These are phyloP conservation scores for Megaceryle maxima DNA, from an alignment of 2,113 vertebrate species.

Conservation along the genomic window DNA sequence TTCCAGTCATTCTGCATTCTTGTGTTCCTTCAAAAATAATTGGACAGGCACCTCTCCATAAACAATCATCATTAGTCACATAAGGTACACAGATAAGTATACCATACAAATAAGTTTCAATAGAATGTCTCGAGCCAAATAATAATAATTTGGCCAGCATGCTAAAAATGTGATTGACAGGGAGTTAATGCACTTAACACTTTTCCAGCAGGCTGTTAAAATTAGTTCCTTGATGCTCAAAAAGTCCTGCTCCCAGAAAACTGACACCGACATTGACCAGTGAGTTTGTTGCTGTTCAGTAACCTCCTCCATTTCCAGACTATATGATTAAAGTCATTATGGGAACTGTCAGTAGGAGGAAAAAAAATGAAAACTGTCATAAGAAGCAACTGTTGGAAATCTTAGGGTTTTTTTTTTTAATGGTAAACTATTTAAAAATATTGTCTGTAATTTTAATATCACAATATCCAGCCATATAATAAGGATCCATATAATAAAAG, in stretches of 20 bases:
- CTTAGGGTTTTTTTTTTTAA: slow-evolving; percentile 32
- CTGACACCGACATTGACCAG: slow-evolving; percentile 83
- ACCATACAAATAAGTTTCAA: slow-evolving; percentile 81
- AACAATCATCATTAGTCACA: slow-evolving; percentile 88
- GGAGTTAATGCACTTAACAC: slow-evolving; percentile 82
- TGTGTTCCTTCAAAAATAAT: slow-evolving; percentile 99
- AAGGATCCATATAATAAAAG: slow-evolving; percentile 32
- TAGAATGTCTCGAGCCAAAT: slow-evolving; percentile 77
- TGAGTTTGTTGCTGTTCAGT: slow-evolving; percentile 80
- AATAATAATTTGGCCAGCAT: slow-evolving; percentile 77
- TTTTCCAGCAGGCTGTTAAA: slow-evolving; percentile 78
- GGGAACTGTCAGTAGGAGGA: slow-evolving; percentile 76
- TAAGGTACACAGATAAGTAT: slow-evolving; percentile 78
- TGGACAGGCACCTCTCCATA: slow-evolving; percentile 95
- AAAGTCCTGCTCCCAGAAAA: slow-evolving; percentile 81
- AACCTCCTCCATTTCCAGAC: slow-evolving; percentile 76
- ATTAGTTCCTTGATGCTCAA: slow-evolving; percentile 78
- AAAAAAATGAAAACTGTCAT: slow-evolving; percentile 78
- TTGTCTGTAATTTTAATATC: slow-evolving; percentile 62
- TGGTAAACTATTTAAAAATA: slow-evolving; percentile 70
- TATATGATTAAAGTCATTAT: slow-evolving; percentile 86
- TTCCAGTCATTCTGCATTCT: slow-evolving; percentile 99
- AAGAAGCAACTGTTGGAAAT: slow-evolving; percentile 71
- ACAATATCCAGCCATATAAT: slow-evolving; percentile 27
- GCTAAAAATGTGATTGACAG: slow-evolving; percentile 81